Percentiles rank a stretch among this genome's conserved stretches.
These are phyloP conservation scores for Enteromius trimaculatus DNA, from an alignment of 2,797 vertebrate genomes.

Conservation along the genomic window DNA sequence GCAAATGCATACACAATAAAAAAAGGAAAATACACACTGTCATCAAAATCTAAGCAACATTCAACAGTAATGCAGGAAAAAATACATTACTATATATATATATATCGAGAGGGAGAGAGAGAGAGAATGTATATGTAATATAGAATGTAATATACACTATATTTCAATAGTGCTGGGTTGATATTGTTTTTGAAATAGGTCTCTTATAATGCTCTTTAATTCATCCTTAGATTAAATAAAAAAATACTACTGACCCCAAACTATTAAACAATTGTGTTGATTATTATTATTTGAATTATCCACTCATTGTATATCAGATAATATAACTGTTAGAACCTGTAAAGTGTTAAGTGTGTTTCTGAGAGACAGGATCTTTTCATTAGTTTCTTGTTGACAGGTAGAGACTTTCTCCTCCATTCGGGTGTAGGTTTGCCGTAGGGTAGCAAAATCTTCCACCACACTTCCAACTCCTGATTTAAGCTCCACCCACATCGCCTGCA, in stretches of 20 bases:
- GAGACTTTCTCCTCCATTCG: conserved; percentile 89
- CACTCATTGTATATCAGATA: not conserved
- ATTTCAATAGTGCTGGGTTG: not conserved
- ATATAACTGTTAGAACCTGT: conserved; percentile 79
- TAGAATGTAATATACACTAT: not conserved
- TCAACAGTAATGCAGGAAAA: not conserved
- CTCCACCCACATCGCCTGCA: conserved; percentile 92
- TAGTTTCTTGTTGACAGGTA: conserved; percentile 86
- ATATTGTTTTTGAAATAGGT: not conserved
- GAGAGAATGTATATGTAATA: too few relatives aligned
- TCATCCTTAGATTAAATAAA: not conserved
- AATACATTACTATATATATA: too few relatives aligned
- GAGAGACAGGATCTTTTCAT: conserved; percentile 91
- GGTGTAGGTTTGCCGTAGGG: conserved; percentile 87
- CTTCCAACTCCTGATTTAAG: conserved; percentile 89
- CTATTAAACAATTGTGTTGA: not conserved
- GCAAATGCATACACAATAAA: conserved; percentile 21
- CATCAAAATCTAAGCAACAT: conserved; percentile 21
- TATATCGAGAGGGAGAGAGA: too few relatives aligned
- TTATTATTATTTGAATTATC: not conserved
- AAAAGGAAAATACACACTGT: not conserved
- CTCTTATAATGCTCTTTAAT: not conserved
- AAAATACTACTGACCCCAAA: not conserved
- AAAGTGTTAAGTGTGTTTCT: conserved; percentile 93
- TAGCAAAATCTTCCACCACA: conserved; percentile 85